Base-by-base conservation (phyloP, 1,140 invertebrate species). In the Odontomachus brunneus region DNA sequence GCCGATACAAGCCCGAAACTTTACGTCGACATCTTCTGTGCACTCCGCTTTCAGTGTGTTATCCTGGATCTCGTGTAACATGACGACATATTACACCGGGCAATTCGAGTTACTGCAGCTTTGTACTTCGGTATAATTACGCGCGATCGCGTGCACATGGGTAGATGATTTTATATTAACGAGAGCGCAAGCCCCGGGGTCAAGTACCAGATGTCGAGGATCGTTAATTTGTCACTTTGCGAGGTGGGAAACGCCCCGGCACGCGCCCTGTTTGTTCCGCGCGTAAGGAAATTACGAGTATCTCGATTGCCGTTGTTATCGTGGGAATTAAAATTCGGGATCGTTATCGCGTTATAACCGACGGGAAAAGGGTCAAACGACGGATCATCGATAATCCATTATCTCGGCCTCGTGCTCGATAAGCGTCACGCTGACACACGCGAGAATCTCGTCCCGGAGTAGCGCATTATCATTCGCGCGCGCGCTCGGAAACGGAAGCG, bases 1-100 rank as follows among this genome's bases (percentile, higher is more conserved):
- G 22, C 15, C 63, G 63, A 55, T 69, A 67, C 74, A 67, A 66
- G 74, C 65, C 51, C 22, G 49, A 55, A 78, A 78, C 75, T 78
- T 78, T 62, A 12, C 33, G 22, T 12, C n/a, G 26, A 33, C 15
- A 2, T 55, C 33, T 55, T 78, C 19, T 24, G 71, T 4, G 22
- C 14, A n/a, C 53, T 59, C 24, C 29, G 24, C 57, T 49, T 33
- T 19, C 3, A 12, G n/a, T 19, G 15, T 33, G 48, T 66, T 53
- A 53, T 66, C 26, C 26, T 14, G 26, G 22, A 29, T 65, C 17
- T n/a, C 17, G 22, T 38, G 14, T 73, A 51, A 76, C 11, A 53
- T 24, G n/a, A 5, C 38, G 26, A 33, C 60, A 17, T 44, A 33
- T 78, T 67, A 44, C 48, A 76, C 19, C n/a, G 57, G 15, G 11